phyloP scores from a whole-genome alignment of 2,888 invertebrate species.

The Lasiommata megera region DNA sequence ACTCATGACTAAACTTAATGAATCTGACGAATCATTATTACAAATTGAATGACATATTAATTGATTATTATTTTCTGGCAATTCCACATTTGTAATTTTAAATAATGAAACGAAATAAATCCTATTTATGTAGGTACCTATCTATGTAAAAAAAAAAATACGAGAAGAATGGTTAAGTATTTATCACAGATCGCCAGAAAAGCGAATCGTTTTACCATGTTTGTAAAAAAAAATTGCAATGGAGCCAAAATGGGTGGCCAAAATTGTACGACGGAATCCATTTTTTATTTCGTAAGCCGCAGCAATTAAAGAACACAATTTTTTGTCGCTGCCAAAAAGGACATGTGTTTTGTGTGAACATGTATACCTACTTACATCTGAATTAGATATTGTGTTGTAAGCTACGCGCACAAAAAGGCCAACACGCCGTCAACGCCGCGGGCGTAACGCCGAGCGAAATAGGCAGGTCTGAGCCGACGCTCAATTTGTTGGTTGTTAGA shows the following conservation, averaged over 20 bases:
- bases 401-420: slow-evolving; percentile 73
- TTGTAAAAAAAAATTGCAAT: background rate
- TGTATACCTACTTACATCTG: slow-evolving; percentile 31
- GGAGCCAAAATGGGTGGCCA: background rate
- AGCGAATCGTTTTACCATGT: background rate
- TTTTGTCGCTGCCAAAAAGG: slow-evolving; percentile 22
- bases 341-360: slow-evolving; percentile 24
- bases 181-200: too few relatives aligned
- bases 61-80: too few relatives aligned
- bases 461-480: slow-evolving; percentile 39
- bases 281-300: background rate
- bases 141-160: too few relatives aligned
- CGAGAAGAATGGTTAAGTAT: too few relatives aligned
- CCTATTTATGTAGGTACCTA: too few relatives aligned
- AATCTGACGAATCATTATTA: too few relatives aligned
- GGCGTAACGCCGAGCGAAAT: slow-evolving; percentile 60
- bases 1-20: too few relatives aligned
- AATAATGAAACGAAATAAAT: too few relatives aligned
- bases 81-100: too few relatives aligned
- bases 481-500: slow-evolving; percentile 72
- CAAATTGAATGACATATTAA: too few relatives aligned
- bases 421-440: slow-evolving; percentile 55
- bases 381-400: slow-evolving; percentile 54
- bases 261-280: background rate
- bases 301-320: slow-evolving; percentile 7